phyloP scores from a whole-genome alignment of 30 jellyfish, hydroid and myxozoan genomes.

The Pseudorhiza aurosa region DNA sequence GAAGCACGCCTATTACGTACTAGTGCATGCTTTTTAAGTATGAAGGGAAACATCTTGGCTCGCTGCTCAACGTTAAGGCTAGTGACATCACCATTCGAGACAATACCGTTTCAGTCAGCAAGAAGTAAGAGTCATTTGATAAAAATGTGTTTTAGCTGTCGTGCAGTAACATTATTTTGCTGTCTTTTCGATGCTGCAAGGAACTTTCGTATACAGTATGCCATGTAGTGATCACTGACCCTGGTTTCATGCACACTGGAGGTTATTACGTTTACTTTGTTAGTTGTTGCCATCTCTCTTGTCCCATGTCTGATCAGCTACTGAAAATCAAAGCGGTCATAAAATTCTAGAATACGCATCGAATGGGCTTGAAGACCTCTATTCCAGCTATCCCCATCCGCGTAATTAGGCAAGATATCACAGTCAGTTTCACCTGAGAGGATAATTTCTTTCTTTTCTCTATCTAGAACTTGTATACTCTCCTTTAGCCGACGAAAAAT shows the following conservation, averaged over 20 bases:
- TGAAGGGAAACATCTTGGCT: constrained; percentile 10
- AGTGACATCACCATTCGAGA: constrained; percentile 12
- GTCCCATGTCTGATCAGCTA: constrained; percentile 19
- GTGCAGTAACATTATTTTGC: constrained; percentile 8
- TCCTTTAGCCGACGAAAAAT: neutral
- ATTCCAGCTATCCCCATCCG: neutral
- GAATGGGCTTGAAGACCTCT: neutral
- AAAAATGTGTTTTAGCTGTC: constrained; percentile 15
- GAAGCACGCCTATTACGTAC: constrained; percentile 34
- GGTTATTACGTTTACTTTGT: neutral
- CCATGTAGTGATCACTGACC: constrained; percentile 27
- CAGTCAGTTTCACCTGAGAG: neutral
- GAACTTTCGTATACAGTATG: constrained; percentile 26
- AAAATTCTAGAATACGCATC: neutral
- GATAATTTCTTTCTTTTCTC: neutral
- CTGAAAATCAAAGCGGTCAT: constrained; percentile 14
- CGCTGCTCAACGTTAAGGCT: constrained; percentile 28
- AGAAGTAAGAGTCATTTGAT: constrained; percentile 21
- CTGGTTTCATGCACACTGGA: constrained; percentile 6
- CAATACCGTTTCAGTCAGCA: constrained; percentile 30
- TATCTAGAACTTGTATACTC: neutral
- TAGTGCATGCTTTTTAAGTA: constrained; percentile 32
- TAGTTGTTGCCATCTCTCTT: constrained; percentile 21
- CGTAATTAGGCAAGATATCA: neutral
- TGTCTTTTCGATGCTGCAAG: constrained; percentile 25